These are phyloP conservation scores for Loris lydekkerianus DNA, from an alignment of 2,797 vertebrate genomes.

Conservation along the genomic window DNA sequence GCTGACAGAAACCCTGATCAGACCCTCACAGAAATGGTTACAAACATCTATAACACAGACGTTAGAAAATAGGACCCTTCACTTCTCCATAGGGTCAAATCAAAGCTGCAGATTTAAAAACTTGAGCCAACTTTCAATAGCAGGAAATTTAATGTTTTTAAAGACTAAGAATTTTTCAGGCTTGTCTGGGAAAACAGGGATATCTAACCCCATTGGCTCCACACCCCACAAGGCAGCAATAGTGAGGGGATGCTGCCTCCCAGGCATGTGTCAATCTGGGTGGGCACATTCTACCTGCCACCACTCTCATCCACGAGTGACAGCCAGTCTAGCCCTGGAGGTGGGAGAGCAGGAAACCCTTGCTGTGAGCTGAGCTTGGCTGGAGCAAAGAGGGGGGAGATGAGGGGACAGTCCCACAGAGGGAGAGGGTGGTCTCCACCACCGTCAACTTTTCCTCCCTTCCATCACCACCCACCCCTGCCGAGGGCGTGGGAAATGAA, in stretches of 20 bases:
- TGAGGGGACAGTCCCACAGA: background rate
- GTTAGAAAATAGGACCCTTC: conserved; percentile 30
- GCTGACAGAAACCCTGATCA: background rate
- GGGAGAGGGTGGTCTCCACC: background rate
- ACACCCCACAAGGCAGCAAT: background rate
- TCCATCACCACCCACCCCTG: background rate
- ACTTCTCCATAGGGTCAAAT: background rate
- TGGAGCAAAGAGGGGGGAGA: rapidly evolving
- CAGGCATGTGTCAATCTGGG: background rate
- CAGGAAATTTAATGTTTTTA: background rate
- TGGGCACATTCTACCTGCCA: too few species aligned
- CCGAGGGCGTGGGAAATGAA: background rate
- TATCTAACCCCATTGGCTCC: background rate
- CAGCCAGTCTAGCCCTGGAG: background rate
- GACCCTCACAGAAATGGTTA: background rate
- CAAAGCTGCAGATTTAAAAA: background rate
- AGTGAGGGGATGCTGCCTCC: background rate
- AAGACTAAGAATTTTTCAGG: conserved; percentile 28
- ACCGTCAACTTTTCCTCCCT: background rate
- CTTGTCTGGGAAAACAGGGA: background rate
- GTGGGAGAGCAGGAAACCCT: background rate
- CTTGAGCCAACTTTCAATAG: background rate
- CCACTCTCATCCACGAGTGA: background rate
- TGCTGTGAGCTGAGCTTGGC: background rate
- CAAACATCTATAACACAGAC: background rate